Conservation (phyloP, 2,113 vertebrate genomes). For the Pungitius pungitius region DNA sequence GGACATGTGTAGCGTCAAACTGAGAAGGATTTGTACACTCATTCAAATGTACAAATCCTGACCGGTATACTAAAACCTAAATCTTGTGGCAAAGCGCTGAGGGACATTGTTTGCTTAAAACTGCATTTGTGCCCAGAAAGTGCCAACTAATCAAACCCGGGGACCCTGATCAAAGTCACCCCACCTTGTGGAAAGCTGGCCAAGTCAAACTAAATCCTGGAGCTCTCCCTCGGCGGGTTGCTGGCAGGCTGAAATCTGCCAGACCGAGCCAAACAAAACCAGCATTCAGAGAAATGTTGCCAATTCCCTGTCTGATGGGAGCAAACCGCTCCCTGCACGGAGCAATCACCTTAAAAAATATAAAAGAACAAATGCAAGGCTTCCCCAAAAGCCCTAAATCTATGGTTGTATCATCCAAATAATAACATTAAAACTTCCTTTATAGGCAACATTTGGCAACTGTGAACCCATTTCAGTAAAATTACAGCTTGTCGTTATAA, state of each 20-base stretch:
- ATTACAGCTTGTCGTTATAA: constrained; percentile 34
- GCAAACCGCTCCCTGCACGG: constrained; percentile 32
- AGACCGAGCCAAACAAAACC: constrained; percentile 23
- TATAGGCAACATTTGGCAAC: constrained; percentile 7
- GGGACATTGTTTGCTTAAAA: constrained; percentile 69
- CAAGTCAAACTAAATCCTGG: constrained; percentile 67
- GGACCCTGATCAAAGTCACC: constrained; percentile 67
- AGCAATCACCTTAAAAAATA: constrained; percentile 19
- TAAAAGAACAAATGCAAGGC: constrained; percentile 11
- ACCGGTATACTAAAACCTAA: constrained; percentile 37
- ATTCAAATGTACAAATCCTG: neutral
- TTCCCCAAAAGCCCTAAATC: neutral
- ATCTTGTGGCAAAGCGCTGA: constrained; percentile 40
- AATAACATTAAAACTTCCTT: constrained; percentile 1
- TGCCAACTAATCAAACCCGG: constrained; percentile 66
- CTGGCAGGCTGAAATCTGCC: constrained; percentile 27
- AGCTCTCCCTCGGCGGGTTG: constrained; percentile 44
- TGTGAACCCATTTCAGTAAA: constrained; percentile 14
- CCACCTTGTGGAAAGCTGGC: constrained; percentile 59
- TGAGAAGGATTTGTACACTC: neutral
- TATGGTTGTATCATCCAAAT: constrained; percentile 11
- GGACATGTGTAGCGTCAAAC: neutral
- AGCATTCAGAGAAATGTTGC: constrained; percentile 10
- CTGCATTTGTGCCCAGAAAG: constrained; percentile 60
- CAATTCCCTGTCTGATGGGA: constrained; percentile 47